Conservation (phyloP, 2,113 vertebrate genomes). For the Etheostoma cragini region DNA sequence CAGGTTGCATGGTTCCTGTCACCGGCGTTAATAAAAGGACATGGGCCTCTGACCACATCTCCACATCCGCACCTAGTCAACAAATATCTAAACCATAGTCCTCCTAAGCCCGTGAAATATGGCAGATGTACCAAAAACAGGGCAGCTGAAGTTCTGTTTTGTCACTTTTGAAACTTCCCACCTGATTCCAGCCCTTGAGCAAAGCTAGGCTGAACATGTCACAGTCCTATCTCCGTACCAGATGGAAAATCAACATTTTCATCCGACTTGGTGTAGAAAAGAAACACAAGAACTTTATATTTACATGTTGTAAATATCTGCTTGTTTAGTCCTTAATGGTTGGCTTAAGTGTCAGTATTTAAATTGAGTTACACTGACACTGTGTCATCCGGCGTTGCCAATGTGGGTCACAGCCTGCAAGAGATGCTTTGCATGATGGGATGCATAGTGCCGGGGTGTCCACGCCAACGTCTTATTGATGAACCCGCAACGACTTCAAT, state of each 20-base stretch:
- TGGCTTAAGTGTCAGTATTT: conserved; percentile 29
- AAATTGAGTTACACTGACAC: conserved; percentile 12
- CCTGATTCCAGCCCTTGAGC: background rate
- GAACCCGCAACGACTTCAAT: conserved; percentile 64
- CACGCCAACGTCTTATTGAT: conserved; percentile 60
- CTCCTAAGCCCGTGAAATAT: no score
- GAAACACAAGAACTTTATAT: background rate
- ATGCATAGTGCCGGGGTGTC: conserved; percentile 32
- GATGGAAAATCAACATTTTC: background rate
- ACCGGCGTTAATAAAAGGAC: no score
- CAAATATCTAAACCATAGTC: no score
- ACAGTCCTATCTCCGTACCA: background rate
- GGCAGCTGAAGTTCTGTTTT: background rate
- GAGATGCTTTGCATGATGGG: conserved; percentile 47
- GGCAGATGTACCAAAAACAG: background rate
- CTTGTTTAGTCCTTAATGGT: background rate
- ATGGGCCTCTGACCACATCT: no score
- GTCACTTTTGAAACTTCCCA: background rate
- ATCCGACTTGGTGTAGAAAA: background rate
- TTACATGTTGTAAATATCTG: background rate
- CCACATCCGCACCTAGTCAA: no score
- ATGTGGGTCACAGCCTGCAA: conserved; percentile 52
- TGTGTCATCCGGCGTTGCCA: background rate
- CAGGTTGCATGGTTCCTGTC: no score
- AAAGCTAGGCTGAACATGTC: background rate